Conservation (phyloP, 1,140 invertebrate genomes). For the Saccostrea glomerata region DNA sequence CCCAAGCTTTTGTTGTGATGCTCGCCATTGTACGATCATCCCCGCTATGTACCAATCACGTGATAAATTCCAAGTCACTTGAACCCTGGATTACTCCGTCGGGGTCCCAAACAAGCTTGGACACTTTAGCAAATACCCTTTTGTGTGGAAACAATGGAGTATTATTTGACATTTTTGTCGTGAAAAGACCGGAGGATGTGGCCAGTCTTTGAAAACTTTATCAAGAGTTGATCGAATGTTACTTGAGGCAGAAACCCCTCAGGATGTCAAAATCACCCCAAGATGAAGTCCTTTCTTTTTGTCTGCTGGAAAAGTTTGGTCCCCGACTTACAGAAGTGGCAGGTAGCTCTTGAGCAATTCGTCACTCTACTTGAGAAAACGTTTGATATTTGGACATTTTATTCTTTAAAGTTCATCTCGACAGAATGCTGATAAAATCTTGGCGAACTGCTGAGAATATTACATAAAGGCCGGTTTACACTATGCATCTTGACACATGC, state of each 20-base stretch:
- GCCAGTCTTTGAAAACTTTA: conserved; percentile 36
- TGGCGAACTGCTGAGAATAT: neutral
- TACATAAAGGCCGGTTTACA: neutral
- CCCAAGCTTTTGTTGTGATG: conserved; percentile 3
- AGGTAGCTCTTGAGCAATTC: conserved; percentile 8
- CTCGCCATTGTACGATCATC: conserved; percentile 30
- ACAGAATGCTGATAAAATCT: neutral
- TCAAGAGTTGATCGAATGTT: conserved; percentile 38
- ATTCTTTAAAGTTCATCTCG: neutral
- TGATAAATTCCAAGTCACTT: conserved; percentile 40
- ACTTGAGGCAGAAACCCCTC: conserved; percentile 4
- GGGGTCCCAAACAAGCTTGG: conserved; percentile 27
- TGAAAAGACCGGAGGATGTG: conserved; percentile 27
- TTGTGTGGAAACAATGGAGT: conserved; percentile 35
- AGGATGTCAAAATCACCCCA: conserved; percentile 30
- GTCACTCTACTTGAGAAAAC: conserved; percentile 8
- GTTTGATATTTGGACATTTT: conserved; percentile 20
- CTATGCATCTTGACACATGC: no score
- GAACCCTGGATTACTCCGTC: conserved; percentile 38
- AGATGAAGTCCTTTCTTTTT: conserved; percentile 10
- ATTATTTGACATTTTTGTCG: conserved; percentile 40
- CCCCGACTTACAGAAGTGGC: neutral
- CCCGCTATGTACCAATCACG: conserved; percentile 27
- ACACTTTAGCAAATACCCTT: conserved; percentile 2
- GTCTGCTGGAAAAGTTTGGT: conserved; percentile 5